Evolutionary conservation across 2,888 invertebrate species (phyloP).

Genomic region (Neocrepidodera transversa): DNA sequence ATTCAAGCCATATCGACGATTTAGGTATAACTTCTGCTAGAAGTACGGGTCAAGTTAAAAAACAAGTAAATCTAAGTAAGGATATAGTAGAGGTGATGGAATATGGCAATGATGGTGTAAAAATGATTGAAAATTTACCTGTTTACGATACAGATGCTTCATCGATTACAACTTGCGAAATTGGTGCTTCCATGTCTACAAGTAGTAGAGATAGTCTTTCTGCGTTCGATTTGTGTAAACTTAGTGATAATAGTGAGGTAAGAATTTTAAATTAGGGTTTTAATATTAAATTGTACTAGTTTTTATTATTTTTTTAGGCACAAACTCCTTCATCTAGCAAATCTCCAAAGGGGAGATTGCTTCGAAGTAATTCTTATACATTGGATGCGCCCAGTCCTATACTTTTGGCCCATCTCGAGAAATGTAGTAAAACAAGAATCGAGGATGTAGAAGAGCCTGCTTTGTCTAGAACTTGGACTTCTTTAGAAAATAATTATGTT

Average conservation of each 20-base stretch:
- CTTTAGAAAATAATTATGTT: constrained; percentile 39
- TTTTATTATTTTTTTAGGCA: background rate
- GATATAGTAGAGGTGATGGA: constrained; percentile 52
- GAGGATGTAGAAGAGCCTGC: constrained; percentile 9
- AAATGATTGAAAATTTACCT: constrained; percentile 38
- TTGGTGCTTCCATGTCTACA: constrained; percentile 10
- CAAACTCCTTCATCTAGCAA: background rate
- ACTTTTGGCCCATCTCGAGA: constrained; percentile 70
- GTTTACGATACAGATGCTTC: constrained; percentile 22
- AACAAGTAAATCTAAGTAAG: constrained; percentile 45
- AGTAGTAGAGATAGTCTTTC: constrained; percentile 16
- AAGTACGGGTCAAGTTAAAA: constrained; percentile 20
- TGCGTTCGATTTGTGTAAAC: constrained; percentile 11
- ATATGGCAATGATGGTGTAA: constrained; percentile 46
- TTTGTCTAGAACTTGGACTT: constrained; percentile 34
- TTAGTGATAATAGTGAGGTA: constrained; percentile 6
- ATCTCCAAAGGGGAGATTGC: constrained; percentile 61
- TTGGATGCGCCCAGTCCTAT: constrained; percentile 79
- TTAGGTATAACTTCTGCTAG: constrained; percentile 35
- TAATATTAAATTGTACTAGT: background rate
- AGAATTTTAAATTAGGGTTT: background rate
- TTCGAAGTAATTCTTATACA: constrained; percentile 81
- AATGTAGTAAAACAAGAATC: constrained; percentile 40
- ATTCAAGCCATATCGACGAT: constrained; percentile 39
- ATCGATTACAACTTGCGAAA: constrained; percentile 17